Percentiles rank a stretch among this genome's conserved stretches.
Evolutionary conservation across 2,797 vertebrate genomes (phyloP).

Genomic region (Lacerta viridis): DNA sequence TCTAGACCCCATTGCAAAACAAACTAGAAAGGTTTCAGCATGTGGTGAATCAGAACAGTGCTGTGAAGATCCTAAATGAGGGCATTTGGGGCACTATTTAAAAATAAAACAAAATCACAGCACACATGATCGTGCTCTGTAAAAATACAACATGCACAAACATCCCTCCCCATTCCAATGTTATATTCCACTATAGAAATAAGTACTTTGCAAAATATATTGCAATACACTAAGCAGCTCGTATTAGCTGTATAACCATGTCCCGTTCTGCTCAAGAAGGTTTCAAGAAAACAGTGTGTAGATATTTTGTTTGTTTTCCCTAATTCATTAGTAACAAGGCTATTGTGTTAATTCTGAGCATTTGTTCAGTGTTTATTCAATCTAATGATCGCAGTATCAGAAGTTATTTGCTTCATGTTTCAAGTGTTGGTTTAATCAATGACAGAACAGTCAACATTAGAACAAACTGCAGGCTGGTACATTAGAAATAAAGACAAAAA

Average conservation of each 20-base stretch:
- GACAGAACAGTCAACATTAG: slow-evolving; percentile 18
- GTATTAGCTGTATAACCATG: not conserved
- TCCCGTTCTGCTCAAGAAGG: not conserved
- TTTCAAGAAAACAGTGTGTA: not conserved
- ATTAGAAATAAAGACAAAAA: not conserved
- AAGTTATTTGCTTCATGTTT: not conserved
- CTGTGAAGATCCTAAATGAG: not conserved
- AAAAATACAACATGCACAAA: not conserved
- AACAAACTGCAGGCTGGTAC: not conserved
- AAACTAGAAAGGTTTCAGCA: not conserved
- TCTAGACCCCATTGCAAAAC: not conserved
- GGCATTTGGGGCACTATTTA: too few species aligned
- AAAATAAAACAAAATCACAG: not conserved
- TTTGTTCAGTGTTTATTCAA: not conserved
- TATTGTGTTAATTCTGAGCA: not conserved
- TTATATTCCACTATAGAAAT: not conserved
- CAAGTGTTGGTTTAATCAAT: slow-evolving; percentile 25
- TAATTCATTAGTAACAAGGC: not conserved
- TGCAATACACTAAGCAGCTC: not conserved
- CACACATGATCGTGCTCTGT: not conserved
- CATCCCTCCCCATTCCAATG: not conserved
- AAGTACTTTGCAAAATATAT: not conserved
- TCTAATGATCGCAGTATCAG: not conserved
- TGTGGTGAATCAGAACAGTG: not conserved
- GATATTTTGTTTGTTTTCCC: not conserved